Evolutionary conservation across 2,888 invertebrate genomes (phyloP).

Genomic region (Ametastegia equiseti): DNA sequence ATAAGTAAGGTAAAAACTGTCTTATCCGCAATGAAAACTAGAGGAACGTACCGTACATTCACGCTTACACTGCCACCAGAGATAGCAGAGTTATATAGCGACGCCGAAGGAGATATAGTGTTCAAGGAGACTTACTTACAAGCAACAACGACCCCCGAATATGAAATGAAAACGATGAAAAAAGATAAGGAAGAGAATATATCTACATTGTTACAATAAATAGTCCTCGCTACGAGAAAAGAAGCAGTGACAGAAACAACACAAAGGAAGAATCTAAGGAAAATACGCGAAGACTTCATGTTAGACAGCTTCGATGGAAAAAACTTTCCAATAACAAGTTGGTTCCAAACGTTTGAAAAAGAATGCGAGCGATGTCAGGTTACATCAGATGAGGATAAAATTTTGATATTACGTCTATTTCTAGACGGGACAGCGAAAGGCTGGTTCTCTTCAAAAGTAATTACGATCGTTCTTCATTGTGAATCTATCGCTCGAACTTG

Average conservation of each 20-base stretch:
- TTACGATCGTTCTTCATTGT: constrained; percentile 52
- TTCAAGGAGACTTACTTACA: constrained; percentile 49
- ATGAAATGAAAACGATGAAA: constrained; percentile 36
- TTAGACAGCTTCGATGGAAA: constrained; percentile 51
- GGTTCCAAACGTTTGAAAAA: constrained; percentile 53
- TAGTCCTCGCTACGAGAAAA: constrained; percentile 50
- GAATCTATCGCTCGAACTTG: too few species aligned
- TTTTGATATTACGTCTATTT: constrained; percentile 50
- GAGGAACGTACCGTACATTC: constrained; percentile 52
- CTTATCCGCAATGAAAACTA: constrained; percentile 50
- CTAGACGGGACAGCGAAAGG: constrained; percentile 52
- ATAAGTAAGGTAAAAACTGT: constrained; percentile 52
- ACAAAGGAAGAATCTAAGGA: constrained; percentile 44
- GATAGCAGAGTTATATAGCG: constrained; percentile 49
- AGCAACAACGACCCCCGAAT: constrained; percentile 50
- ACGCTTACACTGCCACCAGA: constrained; percentile 52
- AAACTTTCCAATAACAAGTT: constrained; percentile 50
- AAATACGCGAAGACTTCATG: constrained; percentile 52
- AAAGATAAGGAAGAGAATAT: constrained; percentile 49
- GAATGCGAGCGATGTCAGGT: constrained; percentile 52
- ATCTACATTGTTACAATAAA: constrained; percentile 50
- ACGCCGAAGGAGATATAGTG: constrained; percentile 50
- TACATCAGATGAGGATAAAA: constrained; percentile 51
- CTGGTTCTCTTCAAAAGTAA: constrained; percentile 53
- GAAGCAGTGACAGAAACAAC: constrained; percentile 27